phyloP scores from a whole-genome alignment of 2,113 vertebrate species.

The Takifugu bimaculatus region DNA sequence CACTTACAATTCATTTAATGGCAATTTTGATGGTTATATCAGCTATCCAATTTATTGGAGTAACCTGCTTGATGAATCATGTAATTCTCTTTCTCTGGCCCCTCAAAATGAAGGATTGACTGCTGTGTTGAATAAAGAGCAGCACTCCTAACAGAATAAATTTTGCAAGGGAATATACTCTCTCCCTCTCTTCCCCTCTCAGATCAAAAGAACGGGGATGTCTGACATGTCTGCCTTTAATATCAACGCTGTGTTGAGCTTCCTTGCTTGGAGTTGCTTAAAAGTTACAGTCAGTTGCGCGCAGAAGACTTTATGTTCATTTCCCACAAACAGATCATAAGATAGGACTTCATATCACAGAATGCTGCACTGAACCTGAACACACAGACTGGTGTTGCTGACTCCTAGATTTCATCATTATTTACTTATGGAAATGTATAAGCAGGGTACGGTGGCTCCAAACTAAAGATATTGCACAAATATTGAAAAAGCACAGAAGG shows the following conservation, averaged over 20 bases:
- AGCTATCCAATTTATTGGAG: constrained; percentile 72
- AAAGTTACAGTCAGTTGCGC: constrained; percentile 43
- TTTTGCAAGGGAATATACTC: constrained; percentile 41
- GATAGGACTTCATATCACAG: constrained; percentile 55
- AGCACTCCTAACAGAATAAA: constrained; percentile 56
- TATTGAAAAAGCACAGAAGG: constrained; percentile 58
- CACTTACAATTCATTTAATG: constrained; percentile 72
- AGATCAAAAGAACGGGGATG: constrained; percentile 18
- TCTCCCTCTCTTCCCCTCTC: not conserved
- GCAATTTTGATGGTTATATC: constrained; percentile 71
- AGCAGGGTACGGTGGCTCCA: constrained; percentile 58
- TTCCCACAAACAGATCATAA: constrained; percentile 42
- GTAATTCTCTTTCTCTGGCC: constrained; percentile 67
- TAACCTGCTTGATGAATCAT: constrained; percentile 70
- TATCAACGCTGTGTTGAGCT: constrained; percentile 6
- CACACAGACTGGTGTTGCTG: constrained; percentile 56
- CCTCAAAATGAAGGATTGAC: constrained; percentile 71
- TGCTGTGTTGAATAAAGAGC: constrained; percentile 56
- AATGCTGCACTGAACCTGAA: constrained; percentile 43
- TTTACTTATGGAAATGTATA: constrained; percentile 38
- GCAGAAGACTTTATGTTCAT: constrained; percentile 45
- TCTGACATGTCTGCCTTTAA: constrained; percentile 34
- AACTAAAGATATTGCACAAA: constrained; percentile 63
- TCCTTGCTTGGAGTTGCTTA: constrained; percentile 39
- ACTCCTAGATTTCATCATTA: constrained; percentile 52